Evolutionary conservation across 2,888 invertebrate species (phyloP).

Genomic region (Trichogramma evanescens): DNA sequence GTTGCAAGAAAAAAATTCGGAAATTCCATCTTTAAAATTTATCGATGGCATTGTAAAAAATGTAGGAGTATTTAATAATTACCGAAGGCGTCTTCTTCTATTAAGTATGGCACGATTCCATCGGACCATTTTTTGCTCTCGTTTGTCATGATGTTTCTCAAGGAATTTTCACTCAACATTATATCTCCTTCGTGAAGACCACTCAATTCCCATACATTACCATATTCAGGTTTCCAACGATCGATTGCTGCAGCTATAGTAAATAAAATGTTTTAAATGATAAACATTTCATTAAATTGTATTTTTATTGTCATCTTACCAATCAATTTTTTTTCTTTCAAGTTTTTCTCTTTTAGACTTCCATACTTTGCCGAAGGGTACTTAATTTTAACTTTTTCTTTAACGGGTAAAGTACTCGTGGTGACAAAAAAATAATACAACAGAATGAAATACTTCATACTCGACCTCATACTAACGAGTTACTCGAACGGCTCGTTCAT

Average conservation of each 20-base stretch:
- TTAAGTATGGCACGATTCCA: constrained; percentile 53
- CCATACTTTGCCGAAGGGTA: not conserved
- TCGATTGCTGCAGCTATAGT: not conserved
- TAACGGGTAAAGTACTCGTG: not conserved
- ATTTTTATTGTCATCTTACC: constrained; percentile 1
- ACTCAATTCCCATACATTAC: constrained; percentile 53
- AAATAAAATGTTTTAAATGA: no score
- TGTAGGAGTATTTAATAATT: constrained; percentile 29
- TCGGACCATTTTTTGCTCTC: constrained; percentile 50
- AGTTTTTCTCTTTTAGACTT: not conserved
- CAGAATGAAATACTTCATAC: no score
- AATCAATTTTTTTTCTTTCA: not conserved
- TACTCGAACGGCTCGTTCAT: no score
- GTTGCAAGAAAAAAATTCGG: not conserved
- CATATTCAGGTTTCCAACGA: constrained; percentile 47
- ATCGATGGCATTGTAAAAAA: not conserved
- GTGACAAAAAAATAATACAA: no score
- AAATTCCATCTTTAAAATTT: constrained; percentile 1
- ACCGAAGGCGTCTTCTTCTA: constrained; percentile 52
- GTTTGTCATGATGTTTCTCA: constrained; percentile 48
- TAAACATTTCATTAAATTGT: no score
- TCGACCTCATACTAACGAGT: no score
- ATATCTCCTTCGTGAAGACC: constrained; percentile 60
- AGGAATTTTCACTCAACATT: constrained; percentile 46
- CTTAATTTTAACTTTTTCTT: not conserved